phyloP scores from a whole-genome alignment of 2,797 vertebrate species.

The Leucoraja ocellata region DNA sequence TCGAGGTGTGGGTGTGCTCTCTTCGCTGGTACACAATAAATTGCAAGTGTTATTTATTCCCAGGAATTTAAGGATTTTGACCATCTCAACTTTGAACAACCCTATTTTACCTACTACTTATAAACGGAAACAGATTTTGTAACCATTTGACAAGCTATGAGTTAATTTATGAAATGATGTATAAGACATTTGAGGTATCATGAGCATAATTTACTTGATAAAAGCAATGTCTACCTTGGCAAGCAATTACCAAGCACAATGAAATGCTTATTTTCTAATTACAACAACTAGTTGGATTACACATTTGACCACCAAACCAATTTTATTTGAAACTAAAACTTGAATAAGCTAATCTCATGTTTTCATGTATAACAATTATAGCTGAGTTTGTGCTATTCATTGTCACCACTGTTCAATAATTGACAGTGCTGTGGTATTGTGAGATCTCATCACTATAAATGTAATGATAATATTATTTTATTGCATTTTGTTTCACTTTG shows the following conservation, averaged over 20 bases:
- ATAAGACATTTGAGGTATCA: not conserved
- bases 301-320: not conserved
- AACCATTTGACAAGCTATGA: not conserved
- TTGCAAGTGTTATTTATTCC: too few relatives aligned
- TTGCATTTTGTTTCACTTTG: conserved; percentile 59
- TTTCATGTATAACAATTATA: conserved; percentile 14
- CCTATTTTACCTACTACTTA: too few relatives aligned
- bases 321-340: conserved; percentile 8
- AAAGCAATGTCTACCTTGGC: not conserved
- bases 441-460: conserved; percentile 61
- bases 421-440: conserved; percentile 51
- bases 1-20: too few relatives aligned
- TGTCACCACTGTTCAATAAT: conserved; percentile 56
- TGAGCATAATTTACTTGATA: not conserved
- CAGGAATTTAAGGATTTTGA: too few relatives aligned
- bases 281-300: not conserved
- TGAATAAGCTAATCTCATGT: conserved; percentile 18
- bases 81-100: too few relatives aligned
- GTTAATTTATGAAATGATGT: not conserved
- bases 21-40: too few relatives aligned
- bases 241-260: not conserved
- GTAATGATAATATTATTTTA: conserved; percentile 68
- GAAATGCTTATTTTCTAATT: not conserved
- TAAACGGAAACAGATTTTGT: not conserved
- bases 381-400: conserved; percentile 48